Evolutionary conservation across 2,888 invertebrate species (phyloP), one percentile per base, ranked within the genome.

Genomic region (Diadegma fenestrale): DNA sequence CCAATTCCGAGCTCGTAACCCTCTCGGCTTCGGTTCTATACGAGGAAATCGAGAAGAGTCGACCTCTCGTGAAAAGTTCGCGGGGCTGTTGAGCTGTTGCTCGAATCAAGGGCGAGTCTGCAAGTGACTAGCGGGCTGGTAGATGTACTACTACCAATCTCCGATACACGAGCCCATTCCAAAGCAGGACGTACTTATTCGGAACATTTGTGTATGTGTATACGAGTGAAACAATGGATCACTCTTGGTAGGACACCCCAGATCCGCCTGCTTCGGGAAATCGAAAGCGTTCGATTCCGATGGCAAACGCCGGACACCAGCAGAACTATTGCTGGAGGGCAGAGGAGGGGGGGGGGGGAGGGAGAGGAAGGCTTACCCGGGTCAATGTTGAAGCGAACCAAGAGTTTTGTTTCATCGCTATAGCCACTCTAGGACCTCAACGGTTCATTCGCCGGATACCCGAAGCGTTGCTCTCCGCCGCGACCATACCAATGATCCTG

Each of bases 341-440:
- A 81, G 87, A 85, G 87, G 88, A 90, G 89, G 89, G 91, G 89
- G 90, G 90, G 89, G n/a, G n/a, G 72, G 83, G 86, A 81, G 87
- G 84, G 87, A 88, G 91, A 89, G 89, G 91, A 89, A 90, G 90
- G 89, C 90, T 77, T 75, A 66, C 85, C 64, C 71, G 75, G 75
- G 85, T 79, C 82, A 85, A 80, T 79, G 84, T 81, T 79, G 84
- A 81, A 77, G 33, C 30, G 76, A 33, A 71, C 75, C 41, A 71
- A 79, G 80, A 80, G 66, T 64, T 82, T 68, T 66, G 68, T 33
- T 8, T 54, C 51, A 78, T 54, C 51, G 77, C 73, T 85, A 58
- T 37, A 76, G 82, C 79, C 75, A 83, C 76, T 80, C 63, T 48
- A 54, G 80, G 72, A 80, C 41, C 76, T 48, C 54, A 63, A 54